Base-by-base conservation (phyloP, 2,797 vertebrate genomes). In the Eidolon dupreanum region DNA sequence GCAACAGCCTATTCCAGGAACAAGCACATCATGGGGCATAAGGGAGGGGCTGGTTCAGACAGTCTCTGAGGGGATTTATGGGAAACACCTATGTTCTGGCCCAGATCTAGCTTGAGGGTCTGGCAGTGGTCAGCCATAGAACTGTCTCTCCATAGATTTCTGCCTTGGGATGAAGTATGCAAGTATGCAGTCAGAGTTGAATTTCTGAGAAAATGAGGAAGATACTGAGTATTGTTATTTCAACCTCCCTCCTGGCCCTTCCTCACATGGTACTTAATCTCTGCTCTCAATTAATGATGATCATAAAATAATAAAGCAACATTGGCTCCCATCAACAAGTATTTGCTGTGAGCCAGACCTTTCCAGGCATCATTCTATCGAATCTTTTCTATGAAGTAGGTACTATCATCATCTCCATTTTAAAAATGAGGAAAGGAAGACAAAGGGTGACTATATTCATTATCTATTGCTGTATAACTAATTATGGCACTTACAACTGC, bases 341-440 rank as follows among this genome's bases (percentile, higher is more conserved):
- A 31, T 93, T 79, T 89, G n/a, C 68, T 93, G 2, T 55, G 20
- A 93, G 33, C 15, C 87, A 61, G 20, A 55, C 19, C 49, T 91
- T 36, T 84, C 74, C 43, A 4, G 2, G 2, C 2, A n/a, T 49
- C 53, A n/a, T 65, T 26, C 84, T 20, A 7, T 0, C 28, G 75
- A 57, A 82, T 75, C n/a, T 24, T 87, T 9, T 95, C 51, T 90
- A 16, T 71, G 28, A 94, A 87, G 70, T 5, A 43, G 28, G n/a
- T 41, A 8, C 46, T 77, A 73, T 36, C 73, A 51, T 57, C 53
- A 71, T 41, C 28, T 28, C 53, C 63, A 53, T 70, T 87, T 84
- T 59, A 68, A 90, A 94, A 41, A 73, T 65, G 53, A 95, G n/a
- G 31, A 41, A 87, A 93, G 10, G 51, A 31, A 93, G 49, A 49